These are phyloP conservation scores for Acropora tenuis DNA, from an alignment of 64 coral and sea anemone species.

Conservation along the genomic window DNA sequence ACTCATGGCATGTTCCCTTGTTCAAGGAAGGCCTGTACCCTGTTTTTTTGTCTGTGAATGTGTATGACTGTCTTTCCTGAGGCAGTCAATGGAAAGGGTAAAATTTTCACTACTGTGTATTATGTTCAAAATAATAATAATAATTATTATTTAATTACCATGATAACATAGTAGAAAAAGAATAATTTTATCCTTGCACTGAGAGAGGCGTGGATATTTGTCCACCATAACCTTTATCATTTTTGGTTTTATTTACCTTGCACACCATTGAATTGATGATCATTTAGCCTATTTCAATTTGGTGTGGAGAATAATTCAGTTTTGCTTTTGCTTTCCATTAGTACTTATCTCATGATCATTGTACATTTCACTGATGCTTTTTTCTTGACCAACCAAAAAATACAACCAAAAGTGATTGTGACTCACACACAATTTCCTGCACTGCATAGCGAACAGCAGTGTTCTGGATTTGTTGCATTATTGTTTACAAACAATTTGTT, in stretches of 20 bases:
- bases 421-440: not conserved
- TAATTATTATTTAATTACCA: conserved; percentile 4
- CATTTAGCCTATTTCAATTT: too few species aligned
- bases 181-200: not conserved
- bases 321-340: not conserved
- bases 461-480: too few species aligned
- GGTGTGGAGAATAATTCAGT: too few species aligned
- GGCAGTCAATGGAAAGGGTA: conserved; percentile 61
- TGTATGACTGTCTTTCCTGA: conserved; percentile 70
- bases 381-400: not conserved
- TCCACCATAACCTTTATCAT: not conserved
- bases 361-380: not conserved
- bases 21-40: conserved; percentile 75
- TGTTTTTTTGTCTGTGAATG: conserved; percentile 38
- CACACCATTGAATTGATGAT: too few species aligned
- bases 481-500: too few species aligned
- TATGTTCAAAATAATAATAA: not conserved
- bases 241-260: too few species aligned
- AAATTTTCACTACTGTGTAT: not conserved
- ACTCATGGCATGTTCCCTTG: conserved; percentile 56
- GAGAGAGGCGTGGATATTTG: not conserved
- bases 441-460: too few species aligned
- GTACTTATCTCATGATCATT: too few species aligned
- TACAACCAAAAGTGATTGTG: not conserved
- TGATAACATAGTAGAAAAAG: not conserved